A percentile compares a stretch with the other conserved stretches of the same genome.
Conservation (phyloP, 92 coral and sea anemone species). For the Plumapathes pennacea region DNA sequence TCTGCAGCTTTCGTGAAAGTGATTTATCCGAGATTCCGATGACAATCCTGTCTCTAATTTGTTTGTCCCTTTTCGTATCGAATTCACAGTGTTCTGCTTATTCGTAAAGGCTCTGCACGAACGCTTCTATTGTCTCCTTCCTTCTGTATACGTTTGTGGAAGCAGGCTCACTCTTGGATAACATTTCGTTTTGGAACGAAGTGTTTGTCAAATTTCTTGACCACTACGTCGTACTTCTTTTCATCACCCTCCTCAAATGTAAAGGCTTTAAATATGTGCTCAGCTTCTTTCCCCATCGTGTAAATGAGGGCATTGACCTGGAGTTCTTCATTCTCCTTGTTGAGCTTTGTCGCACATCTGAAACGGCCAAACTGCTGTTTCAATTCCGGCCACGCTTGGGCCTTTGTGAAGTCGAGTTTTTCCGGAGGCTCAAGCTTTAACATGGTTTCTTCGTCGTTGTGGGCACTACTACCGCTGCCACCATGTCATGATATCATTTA, state of each 20-base stretch:
- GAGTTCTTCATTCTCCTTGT: slow-evolving; percentile 9
- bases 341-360: slow-evolving; percentile 7
- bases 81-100: slow-evolving; percentile 12
- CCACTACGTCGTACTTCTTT: slow-evolving; percentile 7
- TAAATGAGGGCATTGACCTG: slow-evolving; percentile 13
- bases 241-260: not conserved
- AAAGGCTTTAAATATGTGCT: slow-evolving; percentile 4
- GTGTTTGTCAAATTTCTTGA: slow-evolving; percentile 18
- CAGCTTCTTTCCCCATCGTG: slow-evolving; percentile 20
- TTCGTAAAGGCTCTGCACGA: too few species aligned
- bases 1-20: slow-evolving; percentile 11
- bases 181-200: slow-evolving; percentile 27
- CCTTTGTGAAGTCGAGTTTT: slow-evolving; percentile 1
- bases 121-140: too few species aligned
- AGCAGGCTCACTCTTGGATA: slow-evolving; percentile 19
- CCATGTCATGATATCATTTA: too few species aligned
- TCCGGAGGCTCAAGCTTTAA: slow-evolving; percentile 12
- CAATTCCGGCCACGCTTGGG: slow-evolving; percentile 3
- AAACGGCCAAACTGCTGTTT: slow-evolving; percentile 3
- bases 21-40: slow-evolving; percentile 24
- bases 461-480: too few species aligned
- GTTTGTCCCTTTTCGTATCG: slow-evolving; percentile 1
- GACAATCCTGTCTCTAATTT: slow-evolving; percentile 28
- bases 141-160: too few species aligned
- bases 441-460: too few species aligned